A percentile compares a stretch with the other conserved stretches of the same genome.
phyloP scores from a whole-genome alignment of 2,888 invertebrate genomes.

The Papilio demoleus region DNA sequence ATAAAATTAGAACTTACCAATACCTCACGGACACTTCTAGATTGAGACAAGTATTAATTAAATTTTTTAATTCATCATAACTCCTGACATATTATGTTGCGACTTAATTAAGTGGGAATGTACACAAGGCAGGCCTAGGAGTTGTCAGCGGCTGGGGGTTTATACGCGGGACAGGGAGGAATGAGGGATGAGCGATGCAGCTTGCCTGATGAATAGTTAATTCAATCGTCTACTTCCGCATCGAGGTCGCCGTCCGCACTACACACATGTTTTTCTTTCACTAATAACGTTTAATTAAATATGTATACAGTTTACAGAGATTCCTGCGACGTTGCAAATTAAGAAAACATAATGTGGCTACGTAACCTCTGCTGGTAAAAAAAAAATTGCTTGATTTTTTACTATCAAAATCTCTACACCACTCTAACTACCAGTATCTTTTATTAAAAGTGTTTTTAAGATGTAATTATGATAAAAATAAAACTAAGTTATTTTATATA shows the following conservation, averaged over 20 bases:
- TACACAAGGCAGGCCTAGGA: constrained; percentile 47
- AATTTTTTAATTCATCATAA: constrained; percentile 4
- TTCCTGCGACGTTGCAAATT: not conserved
- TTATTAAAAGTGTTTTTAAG: too few relatives aligned
- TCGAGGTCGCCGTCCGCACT: constrained; percentile 57
- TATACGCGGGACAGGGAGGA: not conserved
- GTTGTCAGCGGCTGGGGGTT: constrained; percentile 43
- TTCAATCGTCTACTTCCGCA: constrained; percentile 63
- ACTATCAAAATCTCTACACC: too few relatives aligned
- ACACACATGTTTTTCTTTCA: constrained; percentile 34
- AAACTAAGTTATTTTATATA: not conserved
- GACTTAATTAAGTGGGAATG: constrained; percentile 41
- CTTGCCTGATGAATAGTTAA: constrained; percentile 78
- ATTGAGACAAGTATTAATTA: not conserved
- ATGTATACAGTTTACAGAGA: constrained; percentile 11
- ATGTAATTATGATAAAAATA: too few relatives aligned
- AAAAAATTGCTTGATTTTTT: too few relatives aligned
- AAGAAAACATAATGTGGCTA: not conserved
- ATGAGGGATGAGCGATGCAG: constrained; percentile 59
- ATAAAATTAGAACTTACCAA: not conserved
- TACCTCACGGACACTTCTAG: not conserved
- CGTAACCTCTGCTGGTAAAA: too few relatives aligned
- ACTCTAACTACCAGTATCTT: too few relatives aligned
- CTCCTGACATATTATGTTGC: not conserved
- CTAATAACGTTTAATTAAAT: constrained; percentile 34